Percentiles rank a stretch among this genome's conserved stretches.
phyloP scores from a whole-genome alignment of 2,797 vertebrate genomes.

The Coilia nasus region DNA sequence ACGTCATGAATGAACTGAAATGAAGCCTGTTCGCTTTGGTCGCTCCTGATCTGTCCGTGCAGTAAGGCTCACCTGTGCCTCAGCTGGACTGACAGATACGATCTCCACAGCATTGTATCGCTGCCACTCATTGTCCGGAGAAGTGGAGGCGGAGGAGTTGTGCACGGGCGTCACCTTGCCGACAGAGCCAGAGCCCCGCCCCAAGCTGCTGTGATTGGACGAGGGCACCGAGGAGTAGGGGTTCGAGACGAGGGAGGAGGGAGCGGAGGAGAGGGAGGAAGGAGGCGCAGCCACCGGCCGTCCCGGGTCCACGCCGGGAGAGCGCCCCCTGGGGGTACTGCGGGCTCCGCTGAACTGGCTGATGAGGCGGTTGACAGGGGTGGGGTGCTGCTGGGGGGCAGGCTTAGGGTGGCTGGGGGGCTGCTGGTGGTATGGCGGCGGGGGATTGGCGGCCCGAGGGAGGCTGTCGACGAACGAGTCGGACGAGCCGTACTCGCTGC shows the following conservation, averaged over 20 bases:
- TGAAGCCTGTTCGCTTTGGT: no score
- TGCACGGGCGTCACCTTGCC: constrained; percentile 44
- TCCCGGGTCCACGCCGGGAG: constrained; percentile 54
- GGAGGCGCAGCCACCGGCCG: background rate
- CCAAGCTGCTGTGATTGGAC: constrained; percentile 62
- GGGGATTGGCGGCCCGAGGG: background rate
- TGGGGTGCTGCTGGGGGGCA: constrained; percentile 19
- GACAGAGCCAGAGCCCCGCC: constrained; percentile 50
- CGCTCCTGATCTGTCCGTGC: no score
- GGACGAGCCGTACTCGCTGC: constrained; percentile 49
- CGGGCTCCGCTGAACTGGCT: constrained; percentile 49
- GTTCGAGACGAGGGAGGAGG: constrained; percentile 48
- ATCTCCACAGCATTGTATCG: constrained; percentile 49
- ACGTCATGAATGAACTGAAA: no score
- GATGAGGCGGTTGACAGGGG: constrained; percentile 77
- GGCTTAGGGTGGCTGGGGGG: constrained; percentile 46
- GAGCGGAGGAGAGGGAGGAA: constrained; percentile 41
- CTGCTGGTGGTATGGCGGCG: constrained; percentile 47
- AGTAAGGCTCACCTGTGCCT: constrained; percentile 67
- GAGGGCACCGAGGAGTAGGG: constrained; percentile 60
- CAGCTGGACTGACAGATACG: constrained; percentile 44
- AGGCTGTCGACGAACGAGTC: constrained; percentile 48
- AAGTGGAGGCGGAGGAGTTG: constrained; percentile 35
- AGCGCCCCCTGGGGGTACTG: constrained; percentile 57
- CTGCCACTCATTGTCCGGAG: constrained; percentile 56